Evolutionary conservation across 2,888 invertebrate genomes (phyloP).

Genomic region (Heliothis peltigera): DNA sequence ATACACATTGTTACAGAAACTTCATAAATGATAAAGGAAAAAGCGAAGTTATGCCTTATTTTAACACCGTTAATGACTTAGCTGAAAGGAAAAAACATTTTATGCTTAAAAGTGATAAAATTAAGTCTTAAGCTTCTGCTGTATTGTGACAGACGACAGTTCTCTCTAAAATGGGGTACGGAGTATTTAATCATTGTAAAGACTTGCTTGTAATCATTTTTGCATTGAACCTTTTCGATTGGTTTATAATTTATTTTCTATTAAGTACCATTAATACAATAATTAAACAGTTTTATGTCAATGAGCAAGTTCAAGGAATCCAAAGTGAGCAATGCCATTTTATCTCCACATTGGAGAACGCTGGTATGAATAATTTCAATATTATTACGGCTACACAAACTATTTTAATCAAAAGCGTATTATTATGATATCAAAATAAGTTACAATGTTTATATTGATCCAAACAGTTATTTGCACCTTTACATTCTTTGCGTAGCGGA

Average conservation of each 20-base stretch:
- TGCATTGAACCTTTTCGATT: no score
- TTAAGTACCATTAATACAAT: not conserved
- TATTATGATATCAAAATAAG: no score
- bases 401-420: no score
- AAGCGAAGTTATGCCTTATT: conserved; percentile 1
- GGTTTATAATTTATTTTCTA: not conserved
- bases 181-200: no score
- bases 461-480: conserved; percentile 2
- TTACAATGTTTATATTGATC: conserved; percentile 7
- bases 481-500: conserved; percentile 3
- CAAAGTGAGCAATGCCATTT: not conserved
- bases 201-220: no score
- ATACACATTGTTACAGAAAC: conserved; percentile 6
- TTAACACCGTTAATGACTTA: not conserved
- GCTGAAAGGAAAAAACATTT: not conserved
- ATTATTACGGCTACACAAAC: no score
- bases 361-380: conserved; percentile 5
- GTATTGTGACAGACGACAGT: no score
- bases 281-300: conserved; percentile 2
- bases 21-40: conserved; percentile 20
- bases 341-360: conserved; percentile 8
- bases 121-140: no score
- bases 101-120: no score
- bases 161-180: no score
- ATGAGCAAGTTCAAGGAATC: not conserved